Base-by-base conservation (phyloP, 2,113 vertebrate genomes). In the Bubo scandiacus region DNA sequence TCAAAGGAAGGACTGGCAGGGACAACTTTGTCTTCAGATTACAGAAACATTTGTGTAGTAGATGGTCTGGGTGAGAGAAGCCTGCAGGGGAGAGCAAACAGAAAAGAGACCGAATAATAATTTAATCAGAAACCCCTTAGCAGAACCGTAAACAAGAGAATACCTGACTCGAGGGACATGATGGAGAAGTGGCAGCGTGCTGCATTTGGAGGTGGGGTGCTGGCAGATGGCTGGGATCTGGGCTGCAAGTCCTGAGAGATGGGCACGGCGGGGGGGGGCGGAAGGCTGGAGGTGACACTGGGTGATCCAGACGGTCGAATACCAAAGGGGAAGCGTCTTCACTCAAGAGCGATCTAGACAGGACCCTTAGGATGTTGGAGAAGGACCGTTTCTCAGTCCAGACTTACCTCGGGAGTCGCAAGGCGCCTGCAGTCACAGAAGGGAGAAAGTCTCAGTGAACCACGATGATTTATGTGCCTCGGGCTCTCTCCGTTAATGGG, bases 381-480 rank as follows among this genome's bases (percentile, higher is more conserved):
- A 65, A 47, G 55, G 29, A 21, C 21, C 17, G 4, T 14, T 58
- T 49, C 3, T 10, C 12, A 4, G 11, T 4, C n/a, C 52, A 63
- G 0, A 11, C 12, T 4, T 25, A 15, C 32, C 40, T 23, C 0
- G 1, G 82, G 51, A 80, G 9, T 0, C 17, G 40, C 68, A 29
- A 17, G 72, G 67, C 9, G 1, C 51, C 27, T 29, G 38, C 30
- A 22, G 30, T 21, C 59, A 9, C 42, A 23, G 81, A 29, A 62
- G 51, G 47, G n/a, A 54, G 62, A 10, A 21, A 6, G 7, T 10
- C 63, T 17, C 7, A 7, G 43, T 14, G 14, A 38, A 0, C 4
- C 3, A 0, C 20, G 7, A 32, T 0, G 17, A 9, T 40, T 54
- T 32, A 1, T 19, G 1, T 7, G 19, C 45, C 47, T 27, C 9